Evolutionary conservation across 1,140 invertebrate species (phyloP).

Genomic region (Anoplolepis gracilipes): DNA sequence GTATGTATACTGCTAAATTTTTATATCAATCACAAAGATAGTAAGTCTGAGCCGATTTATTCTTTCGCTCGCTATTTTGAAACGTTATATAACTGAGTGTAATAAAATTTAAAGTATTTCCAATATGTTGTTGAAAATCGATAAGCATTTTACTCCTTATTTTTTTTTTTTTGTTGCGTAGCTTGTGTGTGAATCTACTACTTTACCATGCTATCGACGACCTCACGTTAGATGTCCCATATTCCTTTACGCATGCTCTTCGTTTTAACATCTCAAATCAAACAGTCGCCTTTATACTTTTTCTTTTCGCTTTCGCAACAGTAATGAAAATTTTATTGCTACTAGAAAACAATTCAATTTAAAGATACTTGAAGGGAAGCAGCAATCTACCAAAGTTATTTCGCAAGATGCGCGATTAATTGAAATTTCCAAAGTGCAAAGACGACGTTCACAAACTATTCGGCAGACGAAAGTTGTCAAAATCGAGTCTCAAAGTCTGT

Average conservation of each 20-base stretch:
- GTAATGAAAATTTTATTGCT: neutral
- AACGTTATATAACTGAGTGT: neutral
- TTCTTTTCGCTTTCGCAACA: neutral
- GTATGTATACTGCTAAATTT: neutral
- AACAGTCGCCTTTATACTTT: slow-evolving; percentile 26
- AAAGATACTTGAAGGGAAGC: neutral
- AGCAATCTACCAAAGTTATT: neutral
- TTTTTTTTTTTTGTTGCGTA: neutral
- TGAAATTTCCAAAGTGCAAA: slow-evolving; percentile 33
- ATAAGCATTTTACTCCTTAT: slow-evolving; percentile 19
- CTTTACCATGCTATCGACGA: slow-evolving; percentile 58
- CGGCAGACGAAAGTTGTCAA: slow-evolving; percentile 3
- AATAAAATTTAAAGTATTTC: neutral
- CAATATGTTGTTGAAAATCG: neutral
- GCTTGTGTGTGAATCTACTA: slow-evolving; percentile 3
- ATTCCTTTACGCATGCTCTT: slow-evolving; percentile 53
- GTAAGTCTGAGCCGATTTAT: neutral
- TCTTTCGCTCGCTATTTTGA: neutral
- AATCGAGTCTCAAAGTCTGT: slow-evolving; percentile 34
- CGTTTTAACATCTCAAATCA: slow-evolving; percentile 13
- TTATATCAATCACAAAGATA: neutral
- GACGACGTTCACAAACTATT: slow-evolving; percentile 2
- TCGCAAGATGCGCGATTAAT: neutral
- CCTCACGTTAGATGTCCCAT: slow-evolving; percentile 11
- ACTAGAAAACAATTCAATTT: no score